Conservation (phyloP, 2,888 invertebrate genomes). For the Stenodema calcarata region DNA sequence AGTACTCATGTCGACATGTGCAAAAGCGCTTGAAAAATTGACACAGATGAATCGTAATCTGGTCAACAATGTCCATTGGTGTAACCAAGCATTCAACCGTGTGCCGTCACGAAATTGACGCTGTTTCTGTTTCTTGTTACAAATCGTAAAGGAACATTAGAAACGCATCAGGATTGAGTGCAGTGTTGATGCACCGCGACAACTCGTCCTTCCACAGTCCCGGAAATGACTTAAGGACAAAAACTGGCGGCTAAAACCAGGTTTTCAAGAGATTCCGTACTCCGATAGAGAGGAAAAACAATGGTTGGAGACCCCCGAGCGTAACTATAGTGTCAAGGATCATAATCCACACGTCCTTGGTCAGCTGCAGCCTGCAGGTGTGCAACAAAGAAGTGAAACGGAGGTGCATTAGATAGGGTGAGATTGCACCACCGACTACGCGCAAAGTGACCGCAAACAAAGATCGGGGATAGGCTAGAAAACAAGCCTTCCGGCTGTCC, state of each 20-base stretch:
- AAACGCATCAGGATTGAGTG: background rate
- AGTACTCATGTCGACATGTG: too few species aligned
- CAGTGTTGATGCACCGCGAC: background rate
- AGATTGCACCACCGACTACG: background rate
- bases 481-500: background rate
- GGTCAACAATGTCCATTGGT: too few species aligned
- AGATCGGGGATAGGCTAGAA: background rate
- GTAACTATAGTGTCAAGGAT: background rate
- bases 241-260: background rate
- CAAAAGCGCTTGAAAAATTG: too few species aligned
- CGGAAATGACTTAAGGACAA: background rate
- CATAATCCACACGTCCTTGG: constrained; percentile 10
- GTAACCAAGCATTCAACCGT: too few species aligned
- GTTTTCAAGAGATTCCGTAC: background rate
- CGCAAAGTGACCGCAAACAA: constrained; percentile 12
- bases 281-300: background rate
- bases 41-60: too few species aligned
- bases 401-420: constrained; percentile 21
- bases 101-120: too few species aligned
- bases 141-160: too few species aligned
- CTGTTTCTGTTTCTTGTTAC: too few species aligned
- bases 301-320: background rate
- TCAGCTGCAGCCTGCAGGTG: background rate
- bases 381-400: constrained; percentile 7
- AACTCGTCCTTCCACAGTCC: background rate